Evolutionary conservation across 2,888 invertebrate species (phyloP).

Genomic region (Apamea sordens): DNA sequence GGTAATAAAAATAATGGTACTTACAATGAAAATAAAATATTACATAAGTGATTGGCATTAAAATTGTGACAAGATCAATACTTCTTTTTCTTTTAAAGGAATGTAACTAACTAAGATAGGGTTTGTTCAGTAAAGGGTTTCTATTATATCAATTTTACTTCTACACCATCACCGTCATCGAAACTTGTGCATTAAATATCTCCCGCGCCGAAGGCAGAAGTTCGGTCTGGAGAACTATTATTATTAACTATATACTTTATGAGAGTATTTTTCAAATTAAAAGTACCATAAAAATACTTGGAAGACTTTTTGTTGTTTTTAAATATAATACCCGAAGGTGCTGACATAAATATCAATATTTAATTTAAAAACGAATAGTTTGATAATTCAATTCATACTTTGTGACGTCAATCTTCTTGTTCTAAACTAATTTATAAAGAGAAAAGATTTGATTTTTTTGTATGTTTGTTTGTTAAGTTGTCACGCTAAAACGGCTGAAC

Average conservation of each 20-base stretch:
- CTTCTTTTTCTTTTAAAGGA: constrained; percentile 13
- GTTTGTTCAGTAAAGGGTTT: constrained; percentile 1
- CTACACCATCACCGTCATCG: not conserved
- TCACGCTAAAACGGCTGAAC: not conserved
- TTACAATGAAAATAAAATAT: constrained; percentile 35
- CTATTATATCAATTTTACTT: not conserved
- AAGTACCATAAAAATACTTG: not conserved
- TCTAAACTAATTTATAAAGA: not conserved
- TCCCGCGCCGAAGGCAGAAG: not conserved
- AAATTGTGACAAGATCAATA: constrained; percentile 49
- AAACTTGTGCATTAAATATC: too few species aligned
- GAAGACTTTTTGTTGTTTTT: constrained; percentile 18
- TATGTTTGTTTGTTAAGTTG: not conserved
- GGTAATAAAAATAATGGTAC: constrained; percentile 30
- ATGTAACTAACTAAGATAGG: constrained; percentile 20
- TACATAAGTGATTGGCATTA: constrained; percentile 7
- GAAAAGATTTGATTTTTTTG: not conserved
- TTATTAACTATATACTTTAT: not conserved
- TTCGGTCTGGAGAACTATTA: not conserved
- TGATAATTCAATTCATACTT: constrained; percentile 39
- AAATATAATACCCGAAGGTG: constrained; percentile 7
- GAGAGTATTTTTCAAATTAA: constrained; percentile 12
- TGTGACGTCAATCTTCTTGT: constrained; percentile 30
- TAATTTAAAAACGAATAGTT: constrained; percentile 22
- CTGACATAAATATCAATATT: constrained; percentile 5